phyloP scores from a whole-genome alignment of 2,797 vertebrate genomes.

The Mycteria americana region DNA sequence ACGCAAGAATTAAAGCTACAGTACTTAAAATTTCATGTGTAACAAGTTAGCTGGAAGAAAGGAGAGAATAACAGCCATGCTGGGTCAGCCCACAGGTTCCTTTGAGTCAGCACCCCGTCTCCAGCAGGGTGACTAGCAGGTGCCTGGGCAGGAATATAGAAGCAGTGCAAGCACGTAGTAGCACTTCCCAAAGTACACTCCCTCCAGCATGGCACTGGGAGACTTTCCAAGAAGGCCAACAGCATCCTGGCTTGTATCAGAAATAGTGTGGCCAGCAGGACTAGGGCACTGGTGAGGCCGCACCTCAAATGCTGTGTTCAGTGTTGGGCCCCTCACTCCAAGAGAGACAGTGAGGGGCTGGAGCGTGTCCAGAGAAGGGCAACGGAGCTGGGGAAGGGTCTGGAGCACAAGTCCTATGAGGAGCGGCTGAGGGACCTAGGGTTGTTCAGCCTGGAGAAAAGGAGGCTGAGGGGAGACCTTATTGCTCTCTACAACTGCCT shows the following conservation, averaged over 20 bases:
- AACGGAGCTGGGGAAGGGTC: too few species aligned
- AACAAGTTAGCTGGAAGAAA: neutral
- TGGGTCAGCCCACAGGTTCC: neutral
- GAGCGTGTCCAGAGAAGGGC: neutral
- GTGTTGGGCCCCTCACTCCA: neutral
- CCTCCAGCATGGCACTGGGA: neutral
- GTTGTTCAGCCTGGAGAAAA: too few species aligned
- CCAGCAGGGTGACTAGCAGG: neutral
- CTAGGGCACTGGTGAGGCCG: accelerated
- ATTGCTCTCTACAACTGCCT: too few species aligned
- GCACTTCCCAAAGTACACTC: too few species aligned
- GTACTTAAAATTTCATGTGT: neutral
- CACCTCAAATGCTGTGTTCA: neutral
- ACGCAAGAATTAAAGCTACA: neutral
- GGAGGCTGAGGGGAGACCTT: too few species aligned
- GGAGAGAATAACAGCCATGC: neutral
- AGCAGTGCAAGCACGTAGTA: neutral
- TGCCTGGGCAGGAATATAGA: neutral
- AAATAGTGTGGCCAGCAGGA: neutral
- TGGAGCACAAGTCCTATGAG: too few species aligned
- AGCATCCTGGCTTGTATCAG: neutral
- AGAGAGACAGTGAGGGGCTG: too few species aligned
- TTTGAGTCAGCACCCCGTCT: neutral
- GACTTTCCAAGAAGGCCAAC: neutral
- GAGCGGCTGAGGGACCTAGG: too few species aligned